A percentile compares a stretch with the other conserved stretches of the same genome.
phyloP scores from a whole-genome alignment of 2,113 vertebrate species.

The Syngnathoides biaculeatus region DNA sequence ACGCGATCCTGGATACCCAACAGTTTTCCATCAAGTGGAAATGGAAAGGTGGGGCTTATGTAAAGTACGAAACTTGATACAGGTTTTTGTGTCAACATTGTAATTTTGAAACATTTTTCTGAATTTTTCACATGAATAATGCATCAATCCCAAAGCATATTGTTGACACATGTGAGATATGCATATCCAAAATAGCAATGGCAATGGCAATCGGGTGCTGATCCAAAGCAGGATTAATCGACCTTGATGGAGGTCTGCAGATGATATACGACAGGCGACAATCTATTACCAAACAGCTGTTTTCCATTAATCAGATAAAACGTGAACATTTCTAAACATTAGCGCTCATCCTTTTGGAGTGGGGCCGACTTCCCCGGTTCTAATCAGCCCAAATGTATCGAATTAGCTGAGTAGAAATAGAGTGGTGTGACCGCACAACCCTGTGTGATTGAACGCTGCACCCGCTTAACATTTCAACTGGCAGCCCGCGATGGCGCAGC shows the following conservation, averaged over 20 bases:
- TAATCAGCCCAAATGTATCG: slow-evolving; percentile 41
- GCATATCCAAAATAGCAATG: background rate
- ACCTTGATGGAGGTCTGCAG: background rate
- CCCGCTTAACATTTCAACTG: slow-evolving; percentile 57
- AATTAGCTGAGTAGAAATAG: slow-evolving; percentile 36
- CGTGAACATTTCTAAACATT: slow-evolving; percentile 2
- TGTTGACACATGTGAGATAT: background rate
- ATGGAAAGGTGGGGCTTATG: background rate
- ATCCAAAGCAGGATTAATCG: background rate
- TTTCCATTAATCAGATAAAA: slow-evolving; percentile 13
- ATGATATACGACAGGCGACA: background rate
- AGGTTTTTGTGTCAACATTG: background rate
- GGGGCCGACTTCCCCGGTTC: slow-evolving; percentile 32
- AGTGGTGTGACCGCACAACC: slow-evolving; percentile 31
- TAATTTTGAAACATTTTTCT: background rate
- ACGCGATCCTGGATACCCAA: background rate
- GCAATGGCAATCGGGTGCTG: background rate
- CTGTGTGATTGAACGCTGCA: slow-evolving; percentile 21
- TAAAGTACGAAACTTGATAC: background rate
- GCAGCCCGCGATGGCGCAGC: slow-evolving; percentile 38
- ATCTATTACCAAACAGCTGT: background rate
- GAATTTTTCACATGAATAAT: background rate
- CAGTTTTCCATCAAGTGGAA: background rate
- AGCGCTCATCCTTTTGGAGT: slow-evolving; percentile 21
- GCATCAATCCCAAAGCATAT: background rate